These are phyloP conservation scores for Ladona fulva DNA, from an alignment of 1,140 invertebrate genomes.

Conservation along the genomic window DNA sequence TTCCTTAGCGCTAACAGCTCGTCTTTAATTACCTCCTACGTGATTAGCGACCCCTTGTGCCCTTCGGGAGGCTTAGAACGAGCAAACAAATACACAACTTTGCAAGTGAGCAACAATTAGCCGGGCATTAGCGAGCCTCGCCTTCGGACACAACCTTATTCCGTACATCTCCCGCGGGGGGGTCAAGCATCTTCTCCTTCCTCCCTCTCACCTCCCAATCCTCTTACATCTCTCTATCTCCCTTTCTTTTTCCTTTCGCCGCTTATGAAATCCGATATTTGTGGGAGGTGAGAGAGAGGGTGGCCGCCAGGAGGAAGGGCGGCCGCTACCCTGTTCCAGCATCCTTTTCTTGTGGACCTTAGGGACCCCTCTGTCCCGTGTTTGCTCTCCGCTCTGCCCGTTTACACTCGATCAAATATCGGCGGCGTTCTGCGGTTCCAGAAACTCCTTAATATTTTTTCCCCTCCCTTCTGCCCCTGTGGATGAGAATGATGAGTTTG, in stretches of 20 bases:
- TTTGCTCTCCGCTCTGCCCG: not conserved
- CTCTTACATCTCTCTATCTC: constrained; percentile 9
- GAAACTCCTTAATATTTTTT: too few relatives aligned
- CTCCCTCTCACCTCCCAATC: not conserved
- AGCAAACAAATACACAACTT: not conserved
- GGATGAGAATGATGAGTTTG: not conserved
- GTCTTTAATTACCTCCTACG: too few relatives aligned
- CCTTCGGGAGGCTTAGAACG: not conserved
- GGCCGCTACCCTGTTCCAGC: not conserved
- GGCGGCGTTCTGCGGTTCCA: not conserved
- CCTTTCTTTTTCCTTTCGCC: not conserved
- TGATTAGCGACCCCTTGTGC: too few relatives aligned
- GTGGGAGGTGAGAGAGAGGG: not conserved
- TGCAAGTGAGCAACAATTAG: not conserved
- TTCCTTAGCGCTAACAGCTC: too few relatives aligned
- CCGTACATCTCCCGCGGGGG: not conserved
- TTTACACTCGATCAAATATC: constrained; percentile 5
- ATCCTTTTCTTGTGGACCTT: not conserved
- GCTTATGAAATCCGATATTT: not conserved
- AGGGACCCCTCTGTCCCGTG: not conserved
- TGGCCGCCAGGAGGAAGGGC: not conserved
- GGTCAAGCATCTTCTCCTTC: not conserved
- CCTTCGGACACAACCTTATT: not conserved
- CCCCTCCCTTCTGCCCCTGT: too few relatives aligned
- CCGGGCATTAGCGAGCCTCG: not conserved